Base-by-base conservation (phyloP, 2,113 vertebrate genomes). In the Thinocorus orbignyianus region DNA sequence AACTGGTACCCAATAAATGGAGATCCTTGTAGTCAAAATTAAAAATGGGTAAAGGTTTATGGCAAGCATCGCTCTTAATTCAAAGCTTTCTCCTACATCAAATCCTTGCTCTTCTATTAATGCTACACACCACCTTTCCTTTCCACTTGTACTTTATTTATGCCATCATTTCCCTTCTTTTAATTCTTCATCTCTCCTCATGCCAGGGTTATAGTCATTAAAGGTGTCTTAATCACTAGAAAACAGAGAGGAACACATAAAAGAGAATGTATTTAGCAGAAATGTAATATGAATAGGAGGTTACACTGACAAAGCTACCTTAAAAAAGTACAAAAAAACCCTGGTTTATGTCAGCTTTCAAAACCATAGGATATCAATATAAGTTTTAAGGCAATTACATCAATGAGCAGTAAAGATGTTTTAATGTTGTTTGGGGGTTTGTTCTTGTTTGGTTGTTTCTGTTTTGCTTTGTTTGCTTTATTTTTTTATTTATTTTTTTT, bases 1-100 rank as follows among this genome's bases (percentile, higher is more conserved):
- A 46, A 18, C 1, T 11, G 1, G 3, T 41, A 41, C 17, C 9
- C 0, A 1, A 39, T 26, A 69, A 72, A 61, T 0, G 0, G 23
- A 60, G 12, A 81, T 73, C 7, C 3, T 42, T 35, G 26, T 2
- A 48, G 10, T 25, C 20, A 58, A 81, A 81, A 65, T 26, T 81
- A 19, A 79, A 90, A 79, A 80, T 10, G 6, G 4, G 2, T 6
- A 35, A 41, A 86, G 3, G 18, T 26, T 87, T 72, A 85, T 66
- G 5, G 9, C 39, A 84, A 15, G 9, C 30, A 58, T 15, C 10
- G 39, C 4, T 76, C 28, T 37, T 60, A 57, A 48, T 4, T 4
- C 12, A 78, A 91, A 73, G 5, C 5, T 8, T 48, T 58, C 23
- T 73, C 12, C 31, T 49, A 78, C 81, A 73, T 41, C 16, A 84